phyloP scores from a whole-genome alignment of 2,113 vertebrate species.

The Tragelaphus imberbis region DNA sequence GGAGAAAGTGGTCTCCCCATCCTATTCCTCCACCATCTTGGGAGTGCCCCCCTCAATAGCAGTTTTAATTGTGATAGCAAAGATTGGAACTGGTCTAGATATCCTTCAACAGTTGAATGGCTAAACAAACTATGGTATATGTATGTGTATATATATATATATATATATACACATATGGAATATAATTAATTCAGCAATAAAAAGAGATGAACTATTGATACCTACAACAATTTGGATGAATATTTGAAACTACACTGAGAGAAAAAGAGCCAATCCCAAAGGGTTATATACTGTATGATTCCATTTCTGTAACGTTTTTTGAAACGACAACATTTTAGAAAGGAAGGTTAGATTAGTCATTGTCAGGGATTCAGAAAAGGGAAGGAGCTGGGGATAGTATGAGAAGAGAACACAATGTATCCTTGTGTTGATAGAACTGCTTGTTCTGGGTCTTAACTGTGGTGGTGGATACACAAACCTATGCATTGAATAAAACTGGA shows the following conservation, averaged over 20 bases:
- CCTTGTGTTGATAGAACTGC: background rate
- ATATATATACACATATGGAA: background rate
- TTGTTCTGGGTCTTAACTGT: background rate
- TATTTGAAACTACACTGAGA: background rate
- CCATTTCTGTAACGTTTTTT: background rate
- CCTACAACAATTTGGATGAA: background rate
- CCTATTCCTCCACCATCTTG: background rate
- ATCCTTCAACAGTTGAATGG: background rate
- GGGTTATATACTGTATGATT: background rate
- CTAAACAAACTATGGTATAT: background rate
- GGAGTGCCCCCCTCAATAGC: background rate
- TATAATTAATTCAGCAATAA: background rate
- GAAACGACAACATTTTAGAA: background rate
- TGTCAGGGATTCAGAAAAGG: background rate
- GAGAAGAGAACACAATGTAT: background rate
- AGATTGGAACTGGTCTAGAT: background rate
- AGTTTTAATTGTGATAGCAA: background rate
- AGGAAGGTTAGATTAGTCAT: background rate
- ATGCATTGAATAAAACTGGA: background rate
- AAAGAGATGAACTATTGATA: background rate
- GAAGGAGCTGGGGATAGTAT: background rate
- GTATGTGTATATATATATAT: background rate
- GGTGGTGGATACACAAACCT: background rate
- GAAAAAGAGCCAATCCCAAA: background rate
- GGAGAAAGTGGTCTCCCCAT: background rate